Conservation (phyloP, 92 coral and sea anemone genomes). For the Epizoanthus stellaris region DNA sequence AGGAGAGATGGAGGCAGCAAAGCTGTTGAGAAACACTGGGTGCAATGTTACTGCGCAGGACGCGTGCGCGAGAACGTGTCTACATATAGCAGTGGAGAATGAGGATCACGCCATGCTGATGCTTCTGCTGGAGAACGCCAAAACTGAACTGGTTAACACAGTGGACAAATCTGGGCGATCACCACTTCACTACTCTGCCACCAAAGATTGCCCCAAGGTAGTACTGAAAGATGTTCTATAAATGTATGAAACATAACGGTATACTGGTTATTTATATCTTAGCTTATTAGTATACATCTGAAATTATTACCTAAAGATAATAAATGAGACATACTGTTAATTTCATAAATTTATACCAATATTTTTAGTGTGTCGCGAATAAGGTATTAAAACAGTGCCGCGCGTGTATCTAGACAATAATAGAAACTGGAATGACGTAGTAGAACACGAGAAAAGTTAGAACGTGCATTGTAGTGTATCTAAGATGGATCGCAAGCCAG, state of each 20-base stretch:
- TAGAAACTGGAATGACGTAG: too few species aligned
- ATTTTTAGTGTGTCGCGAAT: too few species aligned
- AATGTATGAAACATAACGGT: not conserved
- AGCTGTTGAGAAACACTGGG: constrained; percentile 32
- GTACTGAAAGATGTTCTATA: not conserved
- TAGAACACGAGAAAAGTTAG: too few species aligned
- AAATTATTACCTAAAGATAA: too few species aligned
- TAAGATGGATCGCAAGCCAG: too few species aligned
- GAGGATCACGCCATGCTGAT: constrained; percentile 39
- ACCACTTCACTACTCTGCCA: constrained; percentile 74
- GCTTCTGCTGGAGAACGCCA: constrained; percentile 49
- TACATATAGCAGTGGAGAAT: constrained; percentile 73
- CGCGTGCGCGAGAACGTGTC: constrained; percentile 58
- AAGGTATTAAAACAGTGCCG: too few species aligned
- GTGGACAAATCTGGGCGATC: constrained; percentile 67
- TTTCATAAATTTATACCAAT: too few species aligned
- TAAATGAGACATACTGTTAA: too few species aligned
- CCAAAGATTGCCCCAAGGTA: constrained; percentile 57
- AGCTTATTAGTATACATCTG: too few species aligned
- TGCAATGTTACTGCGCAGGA: constrained; percentile 70
- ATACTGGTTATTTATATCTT: too few species aligned
- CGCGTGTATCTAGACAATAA: too few species aligned
- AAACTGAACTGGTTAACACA: constrained; percentile 37
- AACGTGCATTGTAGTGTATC: too few species aligned
- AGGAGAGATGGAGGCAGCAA: constrained; percentile 57